Evolutionary conservation across 2,888 invertebrate species (phyloP).

Genomic region (Andrena praecox): DNA sequence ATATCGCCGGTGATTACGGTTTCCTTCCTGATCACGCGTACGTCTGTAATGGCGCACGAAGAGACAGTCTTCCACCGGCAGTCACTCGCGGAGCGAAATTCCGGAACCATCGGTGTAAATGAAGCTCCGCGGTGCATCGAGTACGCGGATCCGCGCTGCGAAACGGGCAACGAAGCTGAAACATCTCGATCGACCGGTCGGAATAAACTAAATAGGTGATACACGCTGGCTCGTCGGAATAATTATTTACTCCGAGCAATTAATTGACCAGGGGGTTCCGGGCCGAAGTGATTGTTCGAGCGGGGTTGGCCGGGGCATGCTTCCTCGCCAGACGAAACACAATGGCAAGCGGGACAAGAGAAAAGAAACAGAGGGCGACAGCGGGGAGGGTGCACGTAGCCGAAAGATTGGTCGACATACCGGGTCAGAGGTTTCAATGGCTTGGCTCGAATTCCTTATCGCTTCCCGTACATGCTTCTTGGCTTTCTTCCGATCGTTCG

Average conservation of each 20-base stretch:
- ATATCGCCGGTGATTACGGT: no score
- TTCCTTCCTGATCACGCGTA: no score
- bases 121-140: no score
- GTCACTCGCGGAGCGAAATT: no score
- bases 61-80: no score
- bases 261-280: background rate
- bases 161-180: no score
- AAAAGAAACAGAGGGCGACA: background rate
- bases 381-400: constrained; percentile 13
- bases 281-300: background rate
- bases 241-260: constrained; percentile 13
- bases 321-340: background rate
- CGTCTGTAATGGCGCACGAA: no score
- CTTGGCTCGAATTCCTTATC: constrained; percentile 77
- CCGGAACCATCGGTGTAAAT: no score
- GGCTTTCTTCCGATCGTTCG: constrained; percentile 71
- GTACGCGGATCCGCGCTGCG: no score
- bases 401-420: constrained; percentile 80
- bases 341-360: background rate
- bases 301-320: background rate
- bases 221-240: background rate
- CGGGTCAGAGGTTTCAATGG: constrained; percentile 80
- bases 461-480: constrained; percentile 73
- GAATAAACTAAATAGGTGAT: background rate
- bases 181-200: background rate